phyloP scores from a whole-genome alignment of 1,140 invertebrate species.

The Papilio dardanus region DNA sequence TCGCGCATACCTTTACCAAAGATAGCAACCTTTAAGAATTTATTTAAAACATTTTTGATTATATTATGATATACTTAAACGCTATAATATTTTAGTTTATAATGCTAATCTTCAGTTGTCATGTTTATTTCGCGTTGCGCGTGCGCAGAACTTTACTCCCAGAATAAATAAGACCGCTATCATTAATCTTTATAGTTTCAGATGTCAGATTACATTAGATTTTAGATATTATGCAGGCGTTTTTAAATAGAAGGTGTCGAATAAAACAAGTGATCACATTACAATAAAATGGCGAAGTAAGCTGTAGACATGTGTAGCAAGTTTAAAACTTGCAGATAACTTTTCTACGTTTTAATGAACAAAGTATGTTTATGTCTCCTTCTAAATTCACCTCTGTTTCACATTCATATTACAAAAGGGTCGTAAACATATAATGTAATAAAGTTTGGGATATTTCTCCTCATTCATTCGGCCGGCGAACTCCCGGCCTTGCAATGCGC shows the following conservation, averaged over 20 bases:
- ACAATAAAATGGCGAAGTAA: too few relatives aligned
- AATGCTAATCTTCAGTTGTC: neutral
- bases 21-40: neutral
- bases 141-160: too few relatives aligned
- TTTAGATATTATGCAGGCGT: too few relatives aligned
- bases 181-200: too few relatives aligned
- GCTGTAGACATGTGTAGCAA: neutral
- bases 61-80: neutral
- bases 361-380: neutral
- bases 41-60: neutral
- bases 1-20: neutral
- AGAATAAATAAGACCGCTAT: too few relatives aligned
- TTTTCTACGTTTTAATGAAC: neutral
- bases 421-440: neutral
- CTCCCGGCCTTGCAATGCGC: constrained; percentile 65
- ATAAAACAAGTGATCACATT: too few relatives aligned
- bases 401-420: neutral
- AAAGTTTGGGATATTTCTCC: constrained; percentile 48
- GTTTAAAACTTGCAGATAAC: neutral
- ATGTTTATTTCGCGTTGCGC: neutral
- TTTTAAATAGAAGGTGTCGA: too few relatives aligned
- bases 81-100: neutral
- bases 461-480: constrained; percentile 78
- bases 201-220: too few relatives aligned
- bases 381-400: neutral